Conservation (phyloP, 2,797 vertebrate genomes). For the Numenius phaeopus region DNA sequence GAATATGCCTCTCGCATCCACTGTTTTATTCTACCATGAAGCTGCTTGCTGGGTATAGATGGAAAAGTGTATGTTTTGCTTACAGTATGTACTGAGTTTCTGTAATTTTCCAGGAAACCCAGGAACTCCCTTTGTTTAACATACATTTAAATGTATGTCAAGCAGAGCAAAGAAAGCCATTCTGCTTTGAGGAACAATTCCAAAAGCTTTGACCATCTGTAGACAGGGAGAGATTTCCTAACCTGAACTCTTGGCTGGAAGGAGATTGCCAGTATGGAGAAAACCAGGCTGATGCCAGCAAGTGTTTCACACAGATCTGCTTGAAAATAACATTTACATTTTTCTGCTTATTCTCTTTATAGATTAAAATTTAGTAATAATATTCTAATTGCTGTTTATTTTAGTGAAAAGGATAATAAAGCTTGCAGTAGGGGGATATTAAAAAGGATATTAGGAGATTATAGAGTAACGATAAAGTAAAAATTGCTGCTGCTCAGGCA, state of each 20-base stretch:
- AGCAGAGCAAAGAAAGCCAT: neutral
- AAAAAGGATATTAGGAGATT: slow-evolving; percentile 40
- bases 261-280: neutral
- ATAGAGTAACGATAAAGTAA: slow-evolving; percentile 12
- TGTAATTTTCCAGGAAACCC: neutral
- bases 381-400: slow-evolving; percentile 8
- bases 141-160: neutral
- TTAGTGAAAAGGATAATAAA: neutral
- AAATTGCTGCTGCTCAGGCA: neutral
- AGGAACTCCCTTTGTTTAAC: neutral
- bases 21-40: neutral
- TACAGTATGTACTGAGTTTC: neutral
- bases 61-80: neutral
- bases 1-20: neutral
- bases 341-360: neutral
- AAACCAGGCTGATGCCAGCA: neutral
- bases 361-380: neutral
- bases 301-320: neutral
- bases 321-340: neutral
- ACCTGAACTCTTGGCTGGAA: neutral
- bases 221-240: neutral
- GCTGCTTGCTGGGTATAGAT: neutral
- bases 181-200: neutral
- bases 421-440: slow-evolving; percentile 8
- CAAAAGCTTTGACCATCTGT: neutral